Base-by-base conservation (phyloP, 2,113 vertebrate species). In the Melierax canorus region DNA sequence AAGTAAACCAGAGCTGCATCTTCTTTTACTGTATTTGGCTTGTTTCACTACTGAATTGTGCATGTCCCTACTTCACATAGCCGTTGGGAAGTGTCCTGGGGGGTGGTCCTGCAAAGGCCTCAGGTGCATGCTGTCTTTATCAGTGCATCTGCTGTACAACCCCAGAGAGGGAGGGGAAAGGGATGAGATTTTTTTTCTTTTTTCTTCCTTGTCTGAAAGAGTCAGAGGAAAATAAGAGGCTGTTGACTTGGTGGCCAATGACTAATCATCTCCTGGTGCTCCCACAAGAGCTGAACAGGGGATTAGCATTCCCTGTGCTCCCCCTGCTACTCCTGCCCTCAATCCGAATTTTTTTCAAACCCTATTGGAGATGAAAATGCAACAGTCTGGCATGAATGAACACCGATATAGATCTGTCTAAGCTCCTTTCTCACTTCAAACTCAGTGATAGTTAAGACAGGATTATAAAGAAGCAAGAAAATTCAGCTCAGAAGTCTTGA, bases 401-500 rank as follows among this genome's bases (percentile, higher is more conserved):
- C 95, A 86, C 62, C 8, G 59, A 95, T 92, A 95, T 9, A 95
- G 87, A 92, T 95, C 92, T 94, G 81, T 91, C 76, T 97, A 90
- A 96, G 75, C 89, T 86, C 66, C 92, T 97, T 94, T 94, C 91
- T 95, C 56, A 68, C 92, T 97, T 96, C 74, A 94, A 78, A 95
- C 85, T 88, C 78, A 20, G 81, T 88, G 85, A 88, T 95, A 84
- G 95, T 95, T 97, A 88, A 96, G 89, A 94, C 77, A 81, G 96
- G 89, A 93, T 96, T 97, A 92, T 94, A 90, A 94, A 90, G 87
- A 43, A 94, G 58, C 77, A 83, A 59, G 58, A 79, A 88, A 96
- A 94, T 84, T 86, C 59, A 56, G 43, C 68, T 96, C 68, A 75
- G 81, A 94, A 88, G 73, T 88, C 60, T 72, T 67, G 66, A 96